Evolutionary conservation across 1,140 invertebrate genomes (phyloP), one percentile per base, ranked within the genome.

Genomic region (Dysdera silvatica): DNA sequence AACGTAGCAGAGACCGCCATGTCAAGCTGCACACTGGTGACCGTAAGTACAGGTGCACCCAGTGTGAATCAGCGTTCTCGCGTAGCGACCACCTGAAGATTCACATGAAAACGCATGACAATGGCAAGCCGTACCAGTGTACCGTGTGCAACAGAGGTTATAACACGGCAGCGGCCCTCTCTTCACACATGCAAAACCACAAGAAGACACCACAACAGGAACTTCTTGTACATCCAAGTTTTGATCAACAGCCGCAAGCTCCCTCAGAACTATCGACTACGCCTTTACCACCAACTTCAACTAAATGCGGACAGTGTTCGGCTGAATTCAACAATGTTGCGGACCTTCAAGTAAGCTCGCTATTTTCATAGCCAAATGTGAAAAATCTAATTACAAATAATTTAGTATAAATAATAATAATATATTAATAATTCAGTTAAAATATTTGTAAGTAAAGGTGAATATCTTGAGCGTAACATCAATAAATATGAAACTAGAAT

Each of bases 71-170:
- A 12, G 90, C 91, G 55, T 97, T 95, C 78, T 91, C 89, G 24
- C 85, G 92, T 78, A 93, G 90, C 75, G 93, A 96, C 75, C 92
- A 96, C 72, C 75, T 97, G 70, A 95, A 95, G 77, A 95, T 94
- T 65, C 93, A 97, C 74, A 87, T 95, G 85, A 93, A 92, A 74
- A 95, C 91, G 0, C 93, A 96, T 72, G 91, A 95, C 75, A 89
- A 87, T 60, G 87, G 87, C 72, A 95, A 95, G 75, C 89, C 89
- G 16, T 94, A 89, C 74, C 90, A 93, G 76, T 95, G 92, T 74
- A 86, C 86, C 5, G 82, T 91, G 20, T 97, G 92, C 76, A 92
- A 91, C 71, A 83, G 89, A 2, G 90, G 90, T 1, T 96, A 93
- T 77, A 92, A 90, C 71, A 93, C 91, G 0, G 88, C 89, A 0